Conservation (phyloP, 2,888 invertebrate genomes). For the Phymatocera aterrima region DNA sequence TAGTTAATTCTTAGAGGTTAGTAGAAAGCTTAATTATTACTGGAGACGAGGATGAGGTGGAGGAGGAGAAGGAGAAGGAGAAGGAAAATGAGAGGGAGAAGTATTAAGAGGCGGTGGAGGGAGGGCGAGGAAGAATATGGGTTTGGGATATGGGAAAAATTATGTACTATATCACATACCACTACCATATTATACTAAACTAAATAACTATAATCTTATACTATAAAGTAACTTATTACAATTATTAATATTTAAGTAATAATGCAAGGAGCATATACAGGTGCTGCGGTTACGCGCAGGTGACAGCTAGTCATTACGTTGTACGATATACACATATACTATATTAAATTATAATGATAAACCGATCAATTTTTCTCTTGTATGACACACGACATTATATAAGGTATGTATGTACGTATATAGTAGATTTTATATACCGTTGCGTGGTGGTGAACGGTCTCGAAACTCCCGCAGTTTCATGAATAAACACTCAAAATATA, state of each 20-base stretch:
- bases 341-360: constrained; percentile 2
- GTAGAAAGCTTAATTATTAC: constrained; percentile 80
- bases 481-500: too few relatives aligned
- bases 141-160: constrained; percentile 47
- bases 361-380: constrained; percentile 57
- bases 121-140: constrained; percentile 46
- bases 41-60: constrained; percentile 51
- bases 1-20: constrained; percentile 82
- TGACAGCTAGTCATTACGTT: constrained; percentile 44
- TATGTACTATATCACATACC: constrained; percentile 44
- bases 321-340: constrained; percentile 42
- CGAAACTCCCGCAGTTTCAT: constrained; percentile 10
- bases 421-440: constrained; percentile 64
- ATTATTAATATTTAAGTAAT: constrained; percentile 42
- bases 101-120: constrained; percentile 39
- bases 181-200: constrained; percentile 44
- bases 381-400: constrained; percentile 54
- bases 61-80: constrained; percentile 58
- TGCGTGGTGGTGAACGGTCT: constrained; percentile 54
- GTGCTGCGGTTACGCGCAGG: constrained; percentile 41
- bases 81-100: constrained; percentile 44
- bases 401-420: too few relatives aligned
- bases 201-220: constrained; percentile 44
- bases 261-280: constrained; percentile 42
- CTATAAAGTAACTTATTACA: constrained; percentile 45